Conservation (phyloP, 2,888 invertebrate genomes). For the Tanypteryx hageni region DNA sequence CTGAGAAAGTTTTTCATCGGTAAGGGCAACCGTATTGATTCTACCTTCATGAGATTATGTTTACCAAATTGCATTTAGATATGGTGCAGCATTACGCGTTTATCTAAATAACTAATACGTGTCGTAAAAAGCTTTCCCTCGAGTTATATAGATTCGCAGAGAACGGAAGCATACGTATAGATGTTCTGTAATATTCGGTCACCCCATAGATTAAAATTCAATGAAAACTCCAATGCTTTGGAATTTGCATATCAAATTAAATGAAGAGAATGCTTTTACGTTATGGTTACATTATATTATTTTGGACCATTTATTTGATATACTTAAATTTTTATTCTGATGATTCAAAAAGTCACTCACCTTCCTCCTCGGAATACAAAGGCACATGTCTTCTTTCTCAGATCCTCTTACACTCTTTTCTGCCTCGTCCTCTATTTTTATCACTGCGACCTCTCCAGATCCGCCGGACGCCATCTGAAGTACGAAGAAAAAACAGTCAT, state of each 20-base stretch:
- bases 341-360: not conserved
- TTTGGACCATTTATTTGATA: not conserved
- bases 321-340: not conserved
- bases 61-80: no score
- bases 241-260: not conserved
- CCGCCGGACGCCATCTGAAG: conserved; percentile 15
- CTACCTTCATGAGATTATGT: no score
- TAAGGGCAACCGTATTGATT: no score
- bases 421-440: conserved; percentile 35
- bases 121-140: no score
- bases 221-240: not conserved
- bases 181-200: no score
- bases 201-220: no score
- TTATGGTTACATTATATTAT: not conserved
- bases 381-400: conserved; percentile 37
- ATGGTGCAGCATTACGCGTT: no score
- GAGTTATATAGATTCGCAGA: no score
- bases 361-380: conserved; percentile 56
- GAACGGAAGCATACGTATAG: no score
- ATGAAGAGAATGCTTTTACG: not conserved
- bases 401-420: not conserved
- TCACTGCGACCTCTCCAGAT: conserved; percentile 43
- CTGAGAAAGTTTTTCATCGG: no score
- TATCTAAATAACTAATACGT: no score
- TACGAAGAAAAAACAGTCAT: not conserved